A percentile compares a stretch with the other conserved stretches of the same genome.
These are phyloP conservation scores for Cydia pomonella DNA, from an alignment of 1,140 invertebrate species.

Conservation along the genomic window DNA sequence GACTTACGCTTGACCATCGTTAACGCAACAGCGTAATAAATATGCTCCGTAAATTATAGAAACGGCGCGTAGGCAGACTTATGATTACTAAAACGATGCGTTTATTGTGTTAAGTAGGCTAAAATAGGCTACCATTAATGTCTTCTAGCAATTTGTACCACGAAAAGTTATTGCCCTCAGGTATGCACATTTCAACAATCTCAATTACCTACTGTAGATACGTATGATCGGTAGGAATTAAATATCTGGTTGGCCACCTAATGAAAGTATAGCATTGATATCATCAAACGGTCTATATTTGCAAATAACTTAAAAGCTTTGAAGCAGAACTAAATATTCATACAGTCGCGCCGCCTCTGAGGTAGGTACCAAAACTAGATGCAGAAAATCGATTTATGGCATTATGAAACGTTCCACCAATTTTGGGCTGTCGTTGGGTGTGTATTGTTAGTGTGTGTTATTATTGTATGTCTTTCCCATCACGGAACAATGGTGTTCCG, in stretches of 20 bases:
- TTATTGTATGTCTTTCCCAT: too few species aligned
- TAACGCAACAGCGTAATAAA: constrained; percentile 22
- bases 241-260: background rate
- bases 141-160: constrained; percentile 21
- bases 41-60: constrained; percentile 19
- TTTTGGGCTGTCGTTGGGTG: background rate
- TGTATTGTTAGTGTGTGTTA: too few species aligned
- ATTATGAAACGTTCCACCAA: background rate
- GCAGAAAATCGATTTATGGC: background rate
- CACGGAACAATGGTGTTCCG: too few species aligned
- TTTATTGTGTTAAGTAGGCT: constrained; percentile 32
- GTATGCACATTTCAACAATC: background rate
- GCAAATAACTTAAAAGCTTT: background rate
- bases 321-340: background rate
- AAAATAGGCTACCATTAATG: constrained; percentile 22
- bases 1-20: background rate
- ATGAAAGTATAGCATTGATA: background rate
- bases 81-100: constrained; percentile 29
- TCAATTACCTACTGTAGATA: background rate
- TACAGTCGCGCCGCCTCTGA: background rate
- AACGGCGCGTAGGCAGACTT: constrained; percentile 22
- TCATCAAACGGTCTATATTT: background rate
- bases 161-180: background rate
- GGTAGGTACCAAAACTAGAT: background rate
- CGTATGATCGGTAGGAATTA: background rate